These are phyloP conservation scores for Todiramphus saurophagus DNA, from an alignment of 2,113 vertebrate genomes.

Conservation along the genomic window DNA sequence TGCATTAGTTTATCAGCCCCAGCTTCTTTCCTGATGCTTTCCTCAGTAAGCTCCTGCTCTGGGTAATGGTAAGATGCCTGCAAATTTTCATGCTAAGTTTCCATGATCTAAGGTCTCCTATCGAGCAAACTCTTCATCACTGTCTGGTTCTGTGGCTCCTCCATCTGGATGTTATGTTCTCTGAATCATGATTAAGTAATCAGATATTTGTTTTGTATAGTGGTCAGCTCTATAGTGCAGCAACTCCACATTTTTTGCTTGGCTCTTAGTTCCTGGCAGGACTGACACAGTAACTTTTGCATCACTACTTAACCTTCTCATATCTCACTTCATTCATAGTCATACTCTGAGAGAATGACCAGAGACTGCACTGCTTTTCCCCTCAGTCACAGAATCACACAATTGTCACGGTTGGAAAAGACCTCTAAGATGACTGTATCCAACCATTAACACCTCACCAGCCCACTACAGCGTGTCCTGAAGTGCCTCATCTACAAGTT, in stretches of 20 bases:
- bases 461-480: too few species aligned
- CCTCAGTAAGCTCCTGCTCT: not conserved
- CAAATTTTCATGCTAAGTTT: not conserved
- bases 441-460: too few species aligned
- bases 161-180: not conserved
- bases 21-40: not conserved
- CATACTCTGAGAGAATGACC: not conserved
- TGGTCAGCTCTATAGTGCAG: not conserved
- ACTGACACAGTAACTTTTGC: not conserved
- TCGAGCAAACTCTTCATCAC: not conserved
- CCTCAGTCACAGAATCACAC: not conserved
- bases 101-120: not conserved
- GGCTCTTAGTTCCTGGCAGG: not conserved
- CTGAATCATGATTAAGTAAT: not conserved
- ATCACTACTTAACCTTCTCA: not conserved
- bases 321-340: not conserved
- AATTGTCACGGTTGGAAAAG: too few species aligned
- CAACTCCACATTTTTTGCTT: not conserved
- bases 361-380: not conserved
- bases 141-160: not conserved
- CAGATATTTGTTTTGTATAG: not conserved
- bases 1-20: not conserved
- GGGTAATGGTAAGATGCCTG: not conserved
- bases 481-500: too few species aligned
- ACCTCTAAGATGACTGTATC: too few species aligned